Base-by-base conservation (phyloP, 2,113 vertebrate genomes). In the Vidua chalybeata region DNA sequence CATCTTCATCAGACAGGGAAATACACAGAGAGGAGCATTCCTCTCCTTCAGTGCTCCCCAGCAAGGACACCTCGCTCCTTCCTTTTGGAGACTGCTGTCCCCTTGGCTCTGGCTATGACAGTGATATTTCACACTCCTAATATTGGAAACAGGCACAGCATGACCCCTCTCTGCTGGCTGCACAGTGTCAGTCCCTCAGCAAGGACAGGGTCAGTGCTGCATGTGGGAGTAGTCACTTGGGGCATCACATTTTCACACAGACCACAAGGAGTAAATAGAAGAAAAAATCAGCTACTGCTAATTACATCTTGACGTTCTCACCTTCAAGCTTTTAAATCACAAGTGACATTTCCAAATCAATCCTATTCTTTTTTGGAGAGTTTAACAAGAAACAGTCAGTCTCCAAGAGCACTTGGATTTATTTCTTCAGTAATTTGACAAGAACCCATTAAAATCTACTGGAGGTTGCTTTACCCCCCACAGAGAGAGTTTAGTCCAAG, bases 341-440 rank as follows among this genome's bases (percentile, higher is more conserved):
- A 75, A 78, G 56, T 81, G 84, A 92, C 94, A 93, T 85, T 93
- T 95, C 84, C 63, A 86, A 92, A 94, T 93, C 91, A 95, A 92
- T 94, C 84, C 84, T 85, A 78, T 78, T 96, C 90, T 86, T 92
- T 95, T 80, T 56, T 63, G 26, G 90, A 96, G 93, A 95, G 67
- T 95, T 94, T 93, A 90, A 88, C 62, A 90, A 84, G 86, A 96
- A 94, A 94, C 67, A 58, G 73, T 85, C 48, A 27, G 71, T 90
- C 73, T 73, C 69, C 46, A 52, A 79, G 82, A 84, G 81, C 63
- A 87, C 84, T 71, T 28, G 69, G 54, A 73, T 92, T 95, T 92
- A 84, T 84, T 92, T 90, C 79, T 72, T 85, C 89, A 66, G 84
- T 75, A 79, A 94, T 87, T 67, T 95, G 89, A 96, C 84, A 95